Base-by-base conservation (phyloP, 1,140 invertebrate genomes). In the Araneus ventricosus region DNA sequence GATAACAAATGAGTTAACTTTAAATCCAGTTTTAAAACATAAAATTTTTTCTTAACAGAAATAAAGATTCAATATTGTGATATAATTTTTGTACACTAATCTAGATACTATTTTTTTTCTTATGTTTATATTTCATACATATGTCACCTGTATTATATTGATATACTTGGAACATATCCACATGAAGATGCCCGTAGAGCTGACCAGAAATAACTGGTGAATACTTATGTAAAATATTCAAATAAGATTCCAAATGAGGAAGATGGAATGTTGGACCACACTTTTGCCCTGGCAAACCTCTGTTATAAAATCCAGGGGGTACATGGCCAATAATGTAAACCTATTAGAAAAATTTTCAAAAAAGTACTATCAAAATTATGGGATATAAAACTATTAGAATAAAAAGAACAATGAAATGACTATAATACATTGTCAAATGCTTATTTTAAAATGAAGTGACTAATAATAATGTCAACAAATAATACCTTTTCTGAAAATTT, bases 111-210 rank as follows among this genome's bases (percentile, higher is more conserved):
- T 7, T 41, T 41, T 2, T 41, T 2, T 7, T 45, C 41, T n/a
- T n/a, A n/a, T 52, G 45, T 52, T 52, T 3, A 52, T 4, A 14
- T 52, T 52, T 52, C 6, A 70, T 70, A 4, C 4, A 70, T 70
- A 70, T 34, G 93, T 95, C 96, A 97, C 97, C 96, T 95, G 96
- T 97, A 95, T 97, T 97, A 95, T 98, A 87, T 41, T 87, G 98
- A 94, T 98, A 97, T 57, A 98, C 96, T 10, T 98, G 96, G 95
- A 99, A 99, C 0, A 98, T 97, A 95, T 99, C 98, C 22, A 97
- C 98, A 95, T 99, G 98, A 92, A 98, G 96, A 95, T 99, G 98
- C 4, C 98, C 98, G 94, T 98, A 99, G 95, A 99, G 98, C 95
- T 99, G 98, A 45, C 98, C 98, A 17, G 97, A 97, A 93, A 99